Base-by-base conservation (phyloP, 2,888 invertebrate species). In the Microplitis manilae region DNA sequence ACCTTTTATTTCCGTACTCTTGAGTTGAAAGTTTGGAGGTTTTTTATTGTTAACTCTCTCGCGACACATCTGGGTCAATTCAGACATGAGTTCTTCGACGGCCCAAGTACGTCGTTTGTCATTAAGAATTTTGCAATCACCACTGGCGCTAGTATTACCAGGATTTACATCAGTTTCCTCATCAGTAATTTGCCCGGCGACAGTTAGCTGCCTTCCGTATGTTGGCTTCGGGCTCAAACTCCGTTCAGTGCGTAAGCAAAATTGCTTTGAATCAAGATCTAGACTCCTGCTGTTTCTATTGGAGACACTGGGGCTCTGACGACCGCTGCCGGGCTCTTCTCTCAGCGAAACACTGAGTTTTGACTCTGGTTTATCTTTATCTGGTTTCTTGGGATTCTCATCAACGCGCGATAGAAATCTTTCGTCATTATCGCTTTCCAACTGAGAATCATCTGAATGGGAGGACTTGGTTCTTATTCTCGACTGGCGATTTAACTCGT, bases 71-170 rank as follows among this genome's bases (percentile, higher is more conserved):
- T 86, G 84, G 60, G 85, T 80, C 61, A 88, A 79, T 77, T 88
- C 87, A 6, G 86, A 83, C 84, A 88, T 86, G 5, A 88, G 80
- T 41, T 86, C 86, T 74, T 88, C 88, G 7, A 88, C 87, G 9
- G 87, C 89, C 89, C 89, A 88, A 64, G 87, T 86, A 78, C 87
- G 86, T 38, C 89, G 80, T 68, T 87, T 85, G 71, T 89, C 89
- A 50, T 84, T 83, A 41, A 88, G 80, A 41, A 85, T 83, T 62
- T 81, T 79, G 17, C 81, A 77, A 73, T 80, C 79, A 61, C 72
- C 74, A 6, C 13, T 70, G 7, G 62, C n/a, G 13, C 69, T 70
- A 4, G 30, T 30, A 30, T 30, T 30, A 30, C 30, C 30, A 30
- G 30, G 30, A 13, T 67, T 38, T 6, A 61, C 30, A 59, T 71